These are phyloP conservation scores for Calliphora vomitoria DNA, from an alignment of 2,888 invertebrate species.

Conservation along the genomic window DNA sequence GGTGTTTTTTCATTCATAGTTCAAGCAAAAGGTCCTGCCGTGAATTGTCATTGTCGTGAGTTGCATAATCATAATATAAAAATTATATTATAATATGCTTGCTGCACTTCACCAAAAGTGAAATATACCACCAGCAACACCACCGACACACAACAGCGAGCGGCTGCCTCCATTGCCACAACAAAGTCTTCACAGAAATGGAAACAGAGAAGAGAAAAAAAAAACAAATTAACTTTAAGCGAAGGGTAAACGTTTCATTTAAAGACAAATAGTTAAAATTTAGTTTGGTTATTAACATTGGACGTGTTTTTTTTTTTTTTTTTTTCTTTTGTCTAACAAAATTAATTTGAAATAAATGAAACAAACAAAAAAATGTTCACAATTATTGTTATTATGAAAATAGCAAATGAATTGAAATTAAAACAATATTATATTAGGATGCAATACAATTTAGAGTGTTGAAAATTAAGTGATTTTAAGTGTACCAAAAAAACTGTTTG, in stretches of 20 bases:
- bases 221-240: conserved; percentile 54
- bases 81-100: conserved; percentile 67
- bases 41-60: conserved; percentile 78
- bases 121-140: conserved; percentile 18
- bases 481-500: not conserved
- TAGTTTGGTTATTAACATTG: conserved; percentile 28
- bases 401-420: conserved; percentile 19
- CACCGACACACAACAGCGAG: not conserved
- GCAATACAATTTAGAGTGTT: not conserved
- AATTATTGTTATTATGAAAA: conserved; percentile 33
- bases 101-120: conserved; percentile 46
- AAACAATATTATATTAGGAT: not conserved
- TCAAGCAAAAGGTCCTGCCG: conserved; percentile 75
- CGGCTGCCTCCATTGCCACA: not conserved
- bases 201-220: conserved; percentile 22
- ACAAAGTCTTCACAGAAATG: conserved; percentile 40
- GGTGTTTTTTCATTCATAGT: conserved; percentile 53
- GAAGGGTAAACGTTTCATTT: conserved; percentile 64
- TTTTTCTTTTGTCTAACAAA: not conserved
- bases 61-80: conserved; percentile 72
- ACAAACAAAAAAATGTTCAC: not conserved
- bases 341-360: not conserved
- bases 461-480: conserved; percentile 14
- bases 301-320: conserved; percentile 45
- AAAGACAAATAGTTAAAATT: conserved; percentile 42